These are phyloP conservation scores for Notamacropus eugenii DNA, from an alignment of 2,797 vertebrate genomes.

Conservation along the genomic window DNA sequence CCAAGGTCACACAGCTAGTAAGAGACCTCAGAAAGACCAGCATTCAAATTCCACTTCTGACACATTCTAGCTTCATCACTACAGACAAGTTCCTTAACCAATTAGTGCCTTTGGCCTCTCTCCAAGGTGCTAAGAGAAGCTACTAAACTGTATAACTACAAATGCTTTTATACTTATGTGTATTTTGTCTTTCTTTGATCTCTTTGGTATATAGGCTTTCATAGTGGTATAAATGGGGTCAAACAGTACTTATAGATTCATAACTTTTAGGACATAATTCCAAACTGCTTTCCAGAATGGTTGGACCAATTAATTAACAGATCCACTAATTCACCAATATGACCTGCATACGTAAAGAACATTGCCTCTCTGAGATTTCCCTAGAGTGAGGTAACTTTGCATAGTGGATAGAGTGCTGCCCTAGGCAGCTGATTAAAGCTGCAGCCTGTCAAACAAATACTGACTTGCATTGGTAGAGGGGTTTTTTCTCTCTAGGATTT, in stretches of 20 bases:
- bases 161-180: background rate
- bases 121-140: background rate
- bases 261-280: background rate
- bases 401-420: too few species aligned
- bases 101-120: background rate
- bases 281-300: background rate
- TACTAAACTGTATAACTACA: background rate
- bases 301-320: background rate
- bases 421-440: too few species aligned
- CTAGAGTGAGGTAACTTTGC: background rate
- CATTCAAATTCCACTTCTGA: too few species aligned
- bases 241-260: background rate
- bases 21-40: too few species aligned
- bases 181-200: background rate
- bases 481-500: background rate
- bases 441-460: too few species aligned
- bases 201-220: background rate
- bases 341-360: background rate
- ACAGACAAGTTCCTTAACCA: too few species aligned
- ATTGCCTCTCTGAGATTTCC: background rate
- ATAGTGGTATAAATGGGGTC: background rate
- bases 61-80: too few species aligned
- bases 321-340: background rate
- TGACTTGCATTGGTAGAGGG: too few species aligned
- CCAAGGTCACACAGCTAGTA: too few species aligned